Base-by-base conservation (phyloP, 2,888 invertebrate genomes). In the Cactoblastis cactorum region DNA sequence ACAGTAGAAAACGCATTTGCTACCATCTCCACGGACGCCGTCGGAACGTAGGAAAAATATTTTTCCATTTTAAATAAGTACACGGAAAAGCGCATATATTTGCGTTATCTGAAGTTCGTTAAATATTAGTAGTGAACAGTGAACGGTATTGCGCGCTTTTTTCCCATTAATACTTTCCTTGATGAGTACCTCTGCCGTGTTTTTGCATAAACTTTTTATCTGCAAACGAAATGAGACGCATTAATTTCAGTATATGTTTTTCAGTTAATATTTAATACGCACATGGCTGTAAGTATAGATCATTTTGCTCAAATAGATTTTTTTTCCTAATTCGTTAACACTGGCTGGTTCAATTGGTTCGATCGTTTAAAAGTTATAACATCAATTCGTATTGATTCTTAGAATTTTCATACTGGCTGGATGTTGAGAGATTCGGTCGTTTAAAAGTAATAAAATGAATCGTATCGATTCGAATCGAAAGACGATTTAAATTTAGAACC, bases 31-130 rank as follows among this genome's bases (percentile, higher is more conserved):
- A 8, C 41, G 47, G 71, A 64, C 43, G 71, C 57, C 58, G 68
- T 61, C 68, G 69, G 73, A 76, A 71, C 74, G 77, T 71, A 72
- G 80, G 80, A 81, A 84, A 84, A 86, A 86, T 81, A 83, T 85
- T 86, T 84, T 84, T 83, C 84, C 83, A 85, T 87, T 86, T 87
- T 79, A 86, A 87, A 85, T 85, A 85, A 79, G 80, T 80, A 72
- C 68, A 73, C 71, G 75, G 74, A 75, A 79, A 80, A 77, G 74
- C 77, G 71, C 80, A 85, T 86, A 86, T 84, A 86, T 86, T 82
- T 74, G 66, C 78, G 80, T 85, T 87, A 87, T 86, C 86, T 84
- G 63, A 67, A 73, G 80, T 80, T 82, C 72, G 84, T 84, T 86
- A 86, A 85, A 87, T 85, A 86, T 84, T 82, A 80, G 83, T 74